These are phyloP conservation scores for Papilio elwesi DNA, from an alignment of 2,888 invertebrate genomes.

Conservation along the genomic window DNA sequence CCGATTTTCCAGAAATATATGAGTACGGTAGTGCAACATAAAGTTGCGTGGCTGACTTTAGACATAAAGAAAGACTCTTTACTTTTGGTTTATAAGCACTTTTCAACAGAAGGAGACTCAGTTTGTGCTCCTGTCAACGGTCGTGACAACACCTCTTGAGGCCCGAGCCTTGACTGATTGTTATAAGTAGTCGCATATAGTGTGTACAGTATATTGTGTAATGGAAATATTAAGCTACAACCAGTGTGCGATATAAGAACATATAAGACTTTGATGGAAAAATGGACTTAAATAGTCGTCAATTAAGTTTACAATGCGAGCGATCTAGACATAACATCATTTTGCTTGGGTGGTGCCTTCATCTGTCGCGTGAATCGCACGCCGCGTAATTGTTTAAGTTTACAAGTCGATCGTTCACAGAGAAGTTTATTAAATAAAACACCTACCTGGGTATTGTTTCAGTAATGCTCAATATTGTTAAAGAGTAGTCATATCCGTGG, in stretches of 20 bases:
- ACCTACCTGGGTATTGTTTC: constrained; percentile 24
- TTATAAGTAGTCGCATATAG: no score
- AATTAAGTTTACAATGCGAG: constrained; percentile 14
- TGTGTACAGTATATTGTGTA: no score
- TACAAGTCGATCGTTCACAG: constrained; percentile 20
- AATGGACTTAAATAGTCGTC: constrained; percentile 19
- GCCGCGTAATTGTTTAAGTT: constrained; percentile 29
- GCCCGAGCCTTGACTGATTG: no score
- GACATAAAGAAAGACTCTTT: no score
- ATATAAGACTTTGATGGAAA: constrained; percentile 13
- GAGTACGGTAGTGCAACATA: no score
- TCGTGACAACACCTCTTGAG: no score
- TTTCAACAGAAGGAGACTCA: no score
- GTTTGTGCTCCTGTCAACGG: no score
- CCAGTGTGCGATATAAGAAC: neutral
- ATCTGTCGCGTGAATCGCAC: constrained; percentile 15
- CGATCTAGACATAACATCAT: constrained; percentile 10
- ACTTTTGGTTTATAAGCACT: no score
- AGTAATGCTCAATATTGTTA: constrained; percentile 12
- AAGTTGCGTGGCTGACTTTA: no score
- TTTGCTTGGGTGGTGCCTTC: constrained; percentile 13
- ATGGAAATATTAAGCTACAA: no score
- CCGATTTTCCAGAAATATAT: no score
- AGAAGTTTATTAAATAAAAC: constrained; percentile 30
- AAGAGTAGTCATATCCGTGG: neutral